Percentiles rank a stretch among this genome's conserved stretches.
Conservation (phyloP, 2,797 vertebrate species). For the Enteromius mattozi region DNA sequence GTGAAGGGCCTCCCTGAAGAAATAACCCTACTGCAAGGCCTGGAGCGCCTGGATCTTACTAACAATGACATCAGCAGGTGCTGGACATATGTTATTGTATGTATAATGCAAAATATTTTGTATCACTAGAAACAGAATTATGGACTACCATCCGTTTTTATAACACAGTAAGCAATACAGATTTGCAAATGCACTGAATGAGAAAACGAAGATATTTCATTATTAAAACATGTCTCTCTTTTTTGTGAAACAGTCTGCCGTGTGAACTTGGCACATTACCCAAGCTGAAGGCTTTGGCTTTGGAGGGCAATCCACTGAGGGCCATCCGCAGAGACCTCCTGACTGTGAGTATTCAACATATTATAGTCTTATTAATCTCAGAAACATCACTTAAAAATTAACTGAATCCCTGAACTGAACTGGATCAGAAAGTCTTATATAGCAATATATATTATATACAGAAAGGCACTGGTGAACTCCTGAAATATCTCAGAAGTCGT, state of each 20-base stretch:
- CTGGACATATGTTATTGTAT: neutral
- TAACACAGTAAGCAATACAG: too few relatives aligned
- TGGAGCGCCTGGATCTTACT: constrained; percentile 85
- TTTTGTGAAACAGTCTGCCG: constrained; percentile 81
- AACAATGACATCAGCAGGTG: constrained; percentile 90
- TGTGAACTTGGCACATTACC: constrained; percentile 86
- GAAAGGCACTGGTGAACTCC: constrained; percentile 93
- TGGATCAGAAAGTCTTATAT: neutral
- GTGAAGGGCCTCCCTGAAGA: constrained; percentile 85
- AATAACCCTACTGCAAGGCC: constrained; percentile 78
- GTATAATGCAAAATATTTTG: neutral
- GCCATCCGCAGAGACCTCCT: constrained; percentile 91
- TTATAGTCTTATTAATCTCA: constrained; percentile 20
- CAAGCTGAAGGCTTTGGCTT: constrained; percentile 85
- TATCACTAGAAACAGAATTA: neutral
- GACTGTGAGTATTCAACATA: constrained; percentile 76
- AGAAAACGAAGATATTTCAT: too few relatives aligned
- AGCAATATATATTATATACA: constrained; percentile 68
- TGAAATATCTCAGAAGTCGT: constrained; percentile 91
- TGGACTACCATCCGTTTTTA: neutral
- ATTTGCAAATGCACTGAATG: too few relatives aligned
- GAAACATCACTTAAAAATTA: neutral
- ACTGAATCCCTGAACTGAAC: too few relatives aligned
- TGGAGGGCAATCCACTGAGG: constrained; percentile 94
- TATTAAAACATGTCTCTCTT: neutral